A percentile compares a stretch with the other conserved stretches of the same genome.
Evolutionary conservation across 1,140 invertebrate genomes (phyloP).

Genomic region (Drosophila neocordata): DNA sequence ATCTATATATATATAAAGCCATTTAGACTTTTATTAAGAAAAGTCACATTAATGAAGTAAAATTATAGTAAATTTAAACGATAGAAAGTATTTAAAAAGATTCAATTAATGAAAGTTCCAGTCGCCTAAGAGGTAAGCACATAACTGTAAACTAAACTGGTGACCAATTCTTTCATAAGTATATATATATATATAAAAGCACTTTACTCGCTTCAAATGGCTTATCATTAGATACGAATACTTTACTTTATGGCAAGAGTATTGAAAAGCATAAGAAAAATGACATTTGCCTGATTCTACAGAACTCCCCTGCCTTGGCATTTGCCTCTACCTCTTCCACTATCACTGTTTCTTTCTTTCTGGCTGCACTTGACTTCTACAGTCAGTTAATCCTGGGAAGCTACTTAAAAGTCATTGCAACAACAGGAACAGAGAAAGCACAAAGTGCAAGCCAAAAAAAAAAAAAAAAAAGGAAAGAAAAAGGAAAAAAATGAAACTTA

Average conservation of each 20-base stretch:
- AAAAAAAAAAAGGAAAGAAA: constrained; percentile 26
- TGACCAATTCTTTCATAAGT: neutral
- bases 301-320: constrained; percentile 13
- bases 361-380: constrained; percentile 48
- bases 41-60: no score
- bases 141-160: no score
- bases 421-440: constrained; percentile 59
- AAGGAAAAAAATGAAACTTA: constrained; percentile 63
- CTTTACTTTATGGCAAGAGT: neutral
- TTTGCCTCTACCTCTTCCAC: neutral
- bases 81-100: no score
- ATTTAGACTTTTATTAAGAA: no score
- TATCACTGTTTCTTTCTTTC: neutral
- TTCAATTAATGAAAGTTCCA: no score
- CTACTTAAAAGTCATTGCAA: constrained; percentile 77
- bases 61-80: no score
- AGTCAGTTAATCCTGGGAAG: constrained; percentile 71
- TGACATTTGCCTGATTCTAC: constrained; percentile 50
- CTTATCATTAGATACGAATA: neutral
- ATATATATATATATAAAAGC: neutral
- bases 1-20: no score
- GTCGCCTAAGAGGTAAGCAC: no score
- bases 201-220: neutral
- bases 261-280: constrained; percentile 8
- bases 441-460: constrained; percentile 45